phyloP scores from a whole-genome alignment of 1,140 invertebrate species.

The Phymastichus coffea region DNA sequence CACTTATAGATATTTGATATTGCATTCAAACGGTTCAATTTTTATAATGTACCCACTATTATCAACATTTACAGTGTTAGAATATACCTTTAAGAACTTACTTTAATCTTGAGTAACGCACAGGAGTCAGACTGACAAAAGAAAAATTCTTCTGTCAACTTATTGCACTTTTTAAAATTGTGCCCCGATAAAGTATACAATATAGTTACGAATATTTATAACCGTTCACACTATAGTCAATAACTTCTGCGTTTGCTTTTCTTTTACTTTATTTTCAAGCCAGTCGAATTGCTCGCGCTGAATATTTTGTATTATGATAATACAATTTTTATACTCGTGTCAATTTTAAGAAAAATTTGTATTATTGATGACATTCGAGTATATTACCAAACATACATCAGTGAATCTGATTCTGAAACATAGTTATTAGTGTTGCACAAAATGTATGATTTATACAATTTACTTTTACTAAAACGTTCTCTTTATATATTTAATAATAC shows the following conservation, averaged over 20 bases:
- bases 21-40: too few species aligned
- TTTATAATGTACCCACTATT: too few species aligned
- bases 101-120: not conserved
- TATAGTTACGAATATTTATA: not conserved
- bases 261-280: slow-evolving; percentile 8
- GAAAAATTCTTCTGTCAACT: too few species aligned
- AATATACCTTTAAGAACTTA: too few species aligned
- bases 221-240: slow-evolving; percentile 25
- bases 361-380: too few species aligned
- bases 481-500: slow-evolving; percentile 19
- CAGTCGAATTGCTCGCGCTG: slow-evolving; percentile 18
- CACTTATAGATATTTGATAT: too few species aligned
- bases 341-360: too few species aligned
- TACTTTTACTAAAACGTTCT: slow-evolving; percentile 19
- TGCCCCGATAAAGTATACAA: too few species aligned
- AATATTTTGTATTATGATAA: not conserved
- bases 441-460: slow-evolving; percentile 20
- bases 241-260: slow-evolving; percentile 24
- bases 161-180: too few species aligned
- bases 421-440: not conserved
- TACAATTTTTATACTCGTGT: too few species aligned
- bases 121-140: not conserved
- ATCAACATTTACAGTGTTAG: too few species aligned
- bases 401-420: slow-evolving; percentile 8
- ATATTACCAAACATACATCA: too few species aligned